A percentile compares a stretch with the other conserved stretches of the same genome.
Conservation (phyloP, 2,888 invertebrate genomes). For the Drosophila lutescens region DNA sequence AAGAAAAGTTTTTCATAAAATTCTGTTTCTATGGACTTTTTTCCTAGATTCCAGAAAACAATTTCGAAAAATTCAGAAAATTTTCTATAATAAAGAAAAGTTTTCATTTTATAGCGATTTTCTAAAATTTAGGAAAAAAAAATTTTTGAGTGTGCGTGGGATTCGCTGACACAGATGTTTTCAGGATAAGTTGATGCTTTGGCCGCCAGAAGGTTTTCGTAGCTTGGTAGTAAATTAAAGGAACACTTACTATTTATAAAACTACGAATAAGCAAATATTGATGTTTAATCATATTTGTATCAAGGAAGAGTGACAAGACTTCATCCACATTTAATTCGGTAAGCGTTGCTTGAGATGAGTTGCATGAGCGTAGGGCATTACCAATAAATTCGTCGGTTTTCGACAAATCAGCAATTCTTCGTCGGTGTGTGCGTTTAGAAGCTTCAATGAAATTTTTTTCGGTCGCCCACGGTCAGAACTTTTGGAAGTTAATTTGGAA, state of each 20-base stretch:
- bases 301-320: conserved; percentile 3
- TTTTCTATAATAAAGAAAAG: too few species aligned
- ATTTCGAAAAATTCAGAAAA: too few species aligned
- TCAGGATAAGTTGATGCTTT: not conserved
- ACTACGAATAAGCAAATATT: conserved; percentile 14
- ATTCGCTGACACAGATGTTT: conserved; percentile 11
- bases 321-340: conserved; percentile 7
- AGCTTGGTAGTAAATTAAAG: conserved; percentile 14
- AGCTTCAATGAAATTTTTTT: too few species aligned
- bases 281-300: conserved; percentile 15
- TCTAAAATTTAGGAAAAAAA: too few species aligned
- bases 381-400: not conserved
- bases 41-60: too few species aligned
- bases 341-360: conserved; percentile 9
- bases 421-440: not conserved
- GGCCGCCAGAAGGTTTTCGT: conserved; percentile 3
- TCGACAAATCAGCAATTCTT: not conserved
- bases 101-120: too few species aligned
- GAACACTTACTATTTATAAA: conserved; percentile 8
- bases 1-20: too few species aligned
- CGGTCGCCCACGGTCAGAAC: too few species aligned
- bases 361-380: conserved; percentile 4
- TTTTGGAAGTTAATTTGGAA: too few species aligned
- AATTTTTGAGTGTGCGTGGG: too few species aligned
- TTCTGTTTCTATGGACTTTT: too few species aligned